Evolutionary conservation across 2,113 vertebrate genomes (phyloP), one percentile per base, ranked within the genome.

Genomic region (Danionella cerebrum): DNA sequence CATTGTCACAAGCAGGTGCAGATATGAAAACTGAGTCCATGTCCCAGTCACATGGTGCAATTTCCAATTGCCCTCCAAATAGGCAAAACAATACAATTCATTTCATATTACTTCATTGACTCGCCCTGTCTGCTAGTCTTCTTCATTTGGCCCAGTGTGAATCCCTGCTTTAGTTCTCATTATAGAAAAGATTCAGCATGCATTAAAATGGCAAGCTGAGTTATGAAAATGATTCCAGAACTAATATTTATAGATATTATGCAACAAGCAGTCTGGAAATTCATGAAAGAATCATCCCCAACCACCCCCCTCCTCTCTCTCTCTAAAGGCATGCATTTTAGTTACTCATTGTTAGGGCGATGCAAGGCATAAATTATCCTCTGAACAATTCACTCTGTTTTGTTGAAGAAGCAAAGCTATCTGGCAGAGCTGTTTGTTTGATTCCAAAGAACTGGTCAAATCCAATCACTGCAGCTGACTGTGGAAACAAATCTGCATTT

Each of bases 341-440:
- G 77, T 75, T 66, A 71, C 64, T 47, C 41, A 75, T 71, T 68
- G 52, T 31, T 27, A 29, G 67, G 41, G 68, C 39, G 71, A 50
- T 73, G 48, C 29, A 33, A 6, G 24, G 54, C 55, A 71, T 76
- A 70, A 62, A 75, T 75, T 75, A 76, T 54, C 22, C 69, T 47
- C 57, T 65, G 74, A 78, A 78, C 72, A 54, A 60, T 71, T 47
- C 18, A 51, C 68, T 77, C 69, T 70, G 67, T 78, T 78, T 67
- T 66, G 44, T 58, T 31, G 21, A 48, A 53, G 55, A 75, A 50
- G 29, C 24, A 21, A 42, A 58, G 60, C 36, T 59, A 62, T 67
- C 66, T 70, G 58, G 6, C n/a, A 24, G n/a, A 53, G 59, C 54
- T 55, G 59, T 54, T 64, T 55, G 6, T 48, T 36, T 19, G 59